phyloP scores from a whole-genome alignment of 2,797 vertebrate genomes.

The Hippoglossus hippoglossus region DNA sequence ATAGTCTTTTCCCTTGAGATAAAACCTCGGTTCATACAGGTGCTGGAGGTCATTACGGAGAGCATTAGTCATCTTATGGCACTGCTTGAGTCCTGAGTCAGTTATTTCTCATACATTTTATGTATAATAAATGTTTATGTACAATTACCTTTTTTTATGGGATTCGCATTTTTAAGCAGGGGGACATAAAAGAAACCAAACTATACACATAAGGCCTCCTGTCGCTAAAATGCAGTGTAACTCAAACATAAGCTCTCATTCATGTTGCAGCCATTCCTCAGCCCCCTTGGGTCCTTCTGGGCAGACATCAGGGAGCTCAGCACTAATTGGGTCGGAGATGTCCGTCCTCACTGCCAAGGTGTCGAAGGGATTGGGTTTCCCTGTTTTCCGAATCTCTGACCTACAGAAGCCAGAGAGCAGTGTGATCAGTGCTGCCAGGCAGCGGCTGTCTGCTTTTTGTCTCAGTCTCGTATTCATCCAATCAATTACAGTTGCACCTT shows the following conservation, averaged over 20 bases:
- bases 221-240: background rate
- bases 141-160: background rate
- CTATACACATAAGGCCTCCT: background rate
- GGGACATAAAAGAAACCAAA: background rate
- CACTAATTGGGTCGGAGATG: constrained; percentile 64
- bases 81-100: constrained; percentile 2
- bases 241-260: constrained; percentile 3
- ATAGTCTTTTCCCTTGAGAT: background rate
- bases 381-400: constrained; percentile 51
- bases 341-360: constrained; percentile 68
- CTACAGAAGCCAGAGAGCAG: constrained; percentile 54
- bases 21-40: background rate
- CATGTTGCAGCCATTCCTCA: constrained; percentile 17
- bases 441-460: constrained; percentile 7
- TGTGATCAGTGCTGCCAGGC: constrained; percentile 30
- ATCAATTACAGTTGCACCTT: background rate
- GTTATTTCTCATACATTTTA: constrained; percentile 7
- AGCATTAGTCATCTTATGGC: background rate
- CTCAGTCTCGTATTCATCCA: background rate
- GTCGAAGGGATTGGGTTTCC: constrained; percentile 62
- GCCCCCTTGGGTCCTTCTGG: background rate
- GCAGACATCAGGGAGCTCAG: constrained; percentile 24
- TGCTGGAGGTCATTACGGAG: background rate
- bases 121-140: background rate
- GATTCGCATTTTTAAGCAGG: constrained; percentile 2